Evolutionary conservation across 37 sponge, comb jelly and placozoan species (phyloP).

Genomic region (Bolinopsis microptera): DNA sequence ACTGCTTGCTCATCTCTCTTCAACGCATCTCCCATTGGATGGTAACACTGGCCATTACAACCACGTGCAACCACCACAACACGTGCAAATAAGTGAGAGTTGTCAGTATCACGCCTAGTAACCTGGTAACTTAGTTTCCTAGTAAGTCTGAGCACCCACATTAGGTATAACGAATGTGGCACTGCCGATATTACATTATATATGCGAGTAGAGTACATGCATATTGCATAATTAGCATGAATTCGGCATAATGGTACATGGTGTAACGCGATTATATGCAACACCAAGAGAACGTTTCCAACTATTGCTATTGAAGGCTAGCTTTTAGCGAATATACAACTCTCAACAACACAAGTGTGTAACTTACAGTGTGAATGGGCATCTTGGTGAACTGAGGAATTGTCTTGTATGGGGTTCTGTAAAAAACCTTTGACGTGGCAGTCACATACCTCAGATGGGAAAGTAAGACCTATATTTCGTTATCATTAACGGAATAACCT

Average conservation of each 20-base stretch:
- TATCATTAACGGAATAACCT: neutral
- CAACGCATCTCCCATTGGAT: neutral
- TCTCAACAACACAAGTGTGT: too few species aligned
- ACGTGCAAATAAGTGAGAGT: neutral
- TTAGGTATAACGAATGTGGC: neutral
- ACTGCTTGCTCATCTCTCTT: neutral
- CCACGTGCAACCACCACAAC: too few species aligned
- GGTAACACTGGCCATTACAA: neutral
- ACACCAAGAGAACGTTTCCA: neutral
- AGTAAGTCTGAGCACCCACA: neutral
- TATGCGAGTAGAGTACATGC: neutral
- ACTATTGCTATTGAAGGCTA: neutral
- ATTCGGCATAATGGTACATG: neutral
- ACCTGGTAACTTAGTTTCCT: neutral
- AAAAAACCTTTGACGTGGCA: neutral
- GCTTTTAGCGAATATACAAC: too few species aligned
- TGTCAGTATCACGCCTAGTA: neutral
- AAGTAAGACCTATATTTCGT: neutral
- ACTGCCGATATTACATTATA: neutral
- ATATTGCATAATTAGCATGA: neutral
- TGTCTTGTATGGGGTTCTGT: too few species aligned
- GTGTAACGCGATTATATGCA: neutral
- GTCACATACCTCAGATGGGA: neutral
- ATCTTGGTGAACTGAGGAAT: neutral
- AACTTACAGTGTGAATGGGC: too few species aligned